Base-by-base conservation (phyloP, 2,888 invertebrate genomes). In the Antheraea yamamai region DNA sequence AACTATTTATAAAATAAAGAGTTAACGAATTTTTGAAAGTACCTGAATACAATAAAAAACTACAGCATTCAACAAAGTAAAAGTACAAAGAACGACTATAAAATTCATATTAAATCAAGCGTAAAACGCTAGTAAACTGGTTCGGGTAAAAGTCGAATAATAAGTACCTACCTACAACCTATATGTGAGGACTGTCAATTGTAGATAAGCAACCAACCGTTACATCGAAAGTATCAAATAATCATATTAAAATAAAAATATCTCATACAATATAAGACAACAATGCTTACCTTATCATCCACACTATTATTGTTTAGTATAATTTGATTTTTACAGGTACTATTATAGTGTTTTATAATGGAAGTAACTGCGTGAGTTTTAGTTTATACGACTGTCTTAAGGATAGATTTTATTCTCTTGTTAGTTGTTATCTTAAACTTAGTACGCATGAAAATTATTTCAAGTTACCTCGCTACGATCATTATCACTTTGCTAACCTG, bases 111-210 rank as follows among this genome's bases (percentile, higher is more conserved):
- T 61, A 23, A 61, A 61, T 61, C 61, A 61, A 23, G 61, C 61
- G 61, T 61, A 61, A 61, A 61, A 23, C 14, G 55, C 61, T 61
- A 12, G 23, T 23, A 23, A 61, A 61, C 10, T 10, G 61, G 61
- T 23, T 12, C 23, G 61, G 23, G 61, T 61, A 61, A 23, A 23
- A 61, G 61, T 23, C 61, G n/a, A 61, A 61, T 61, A 61, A 23
- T 23, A 23, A 61, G 23, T 61, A 23, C 12, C 61, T 61, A 61
- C 61, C 55, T 55, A 20, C 3, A 23, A 61, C 61, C 23, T 26
- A 61, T 23, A 61, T 61, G 61, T n/a, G 23, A 23, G 61, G n/a
- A n/a, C 61, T 61, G 61, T 61, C 61, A 23, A 61, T 61, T 61
- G 61, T 23, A 61, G 23, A 61, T 61, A 61, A 61, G 23, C 61